Evolutionary conservation across 2,797 vertebrate species (phyloP).

Genomic region (Spinus olivaceus): DNA sequence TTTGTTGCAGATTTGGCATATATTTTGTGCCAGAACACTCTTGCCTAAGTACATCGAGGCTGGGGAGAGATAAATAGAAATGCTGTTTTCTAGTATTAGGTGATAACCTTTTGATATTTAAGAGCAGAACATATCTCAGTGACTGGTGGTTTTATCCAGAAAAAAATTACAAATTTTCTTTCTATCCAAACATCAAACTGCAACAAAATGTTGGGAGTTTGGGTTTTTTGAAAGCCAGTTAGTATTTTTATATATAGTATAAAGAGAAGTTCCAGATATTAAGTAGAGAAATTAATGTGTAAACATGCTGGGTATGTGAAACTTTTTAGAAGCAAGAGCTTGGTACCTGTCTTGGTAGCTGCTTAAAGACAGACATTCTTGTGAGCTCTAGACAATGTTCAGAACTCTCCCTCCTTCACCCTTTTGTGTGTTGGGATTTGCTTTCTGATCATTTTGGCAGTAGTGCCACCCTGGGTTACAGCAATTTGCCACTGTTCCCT

Average conservation of each 20-base stretch:
- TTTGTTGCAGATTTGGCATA: not conserved
- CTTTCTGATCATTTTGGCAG: not conserved
- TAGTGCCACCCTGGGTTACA: not conserved
- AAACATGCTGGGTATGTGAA: not conserved
- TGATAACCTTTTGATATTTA: not conserved
- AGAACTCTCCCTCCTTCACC: not conserved
- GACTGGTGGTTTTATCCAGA: not conserved
- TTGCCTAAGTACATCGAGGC: not conserved
- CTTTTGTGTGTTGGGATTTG: not conserved
- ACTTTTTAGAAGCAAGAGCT: not conserved
- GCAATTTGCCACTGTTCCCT: not conserved
- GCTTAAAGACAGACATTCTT: not conserved
- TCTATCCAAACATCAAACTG: not conserved
- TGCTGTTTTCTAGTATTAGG: not conserved
- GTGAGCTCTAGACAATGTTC: not conserved
- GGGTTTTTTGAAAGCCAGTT: not conserved
- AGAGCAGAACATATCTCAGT: not conserved
- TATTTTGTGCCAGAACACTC: not conserved
- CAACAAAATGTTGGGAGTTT: not conserved
- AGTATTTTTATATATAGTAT: not conserved
- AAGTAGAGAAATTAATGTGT: not conserved
- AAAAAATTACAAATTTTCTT: not conserved
- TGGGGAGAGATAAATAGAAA: not conserved
- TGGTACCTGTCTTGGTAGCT: not conserved
- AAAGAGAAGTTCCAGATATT: not conserved